Evolutionary conservation across 2,888 invertebrate species (phyloP), one percentile per base, ranked within the genome.

Genomic region (Drosophila neoperkinsi): DNA sequence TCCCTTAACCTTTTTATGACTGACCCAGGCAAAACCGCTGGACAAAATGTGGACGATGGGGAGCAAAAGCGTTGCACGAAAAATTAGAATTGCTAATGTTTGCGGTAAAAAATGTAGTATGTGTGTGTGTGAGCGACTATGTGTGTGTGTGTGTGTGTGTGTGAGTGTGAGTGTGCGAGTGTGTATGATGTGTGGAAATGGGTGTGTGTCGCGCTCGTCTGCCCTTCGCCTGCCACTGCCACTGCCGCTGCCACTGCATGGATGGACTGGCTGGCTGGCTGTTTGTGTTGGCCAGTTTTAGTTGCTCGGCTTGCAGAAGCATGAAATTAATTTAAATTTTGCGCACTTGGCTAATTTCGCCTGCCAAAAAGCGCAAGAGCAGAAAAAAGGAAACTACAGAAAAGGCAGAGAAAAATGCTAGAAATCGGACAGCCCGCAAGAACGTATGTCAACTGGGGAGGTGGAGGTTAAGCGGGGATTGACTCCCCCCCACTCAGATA

Each of bases 71-170:
- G 66, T 65, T 76, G 82, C 77, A 82, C 86, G 80, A 82, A 72
- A 85, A 82, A 82, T 82, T 82, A 82, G 82, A 85, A 82, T 85
- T 82, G 82, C 82, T 85, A 82, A 82, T 82, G 82, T 85, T 82
- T 82, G 82, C 77, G 82, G 82, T 82, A 82, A 85, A 85, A 85
- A 82, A 85, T 79, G 52, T 53, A 63, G 63, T 62, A 74, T 59
- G 33, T 25, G 43, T 52, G 57, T 25, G 38, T 36, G 43, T 38
- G 57, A 49, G 71, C 51, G 58, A 13, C 34, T 74, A 49, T 41
- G 64, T 52, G 38, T 61, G 41, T 41, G 76, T 38, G 33, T 34
- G 56, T 18, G 13, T 16, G 21, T 25, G 56, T 18, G 13, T 16
- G 21, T 30, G 30, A 16, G 33, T 43, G 62, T 46, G 66, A 28